Conservation (phyloP, 2,113 vertebrate species). For the Glaucomys volans region DNA sequence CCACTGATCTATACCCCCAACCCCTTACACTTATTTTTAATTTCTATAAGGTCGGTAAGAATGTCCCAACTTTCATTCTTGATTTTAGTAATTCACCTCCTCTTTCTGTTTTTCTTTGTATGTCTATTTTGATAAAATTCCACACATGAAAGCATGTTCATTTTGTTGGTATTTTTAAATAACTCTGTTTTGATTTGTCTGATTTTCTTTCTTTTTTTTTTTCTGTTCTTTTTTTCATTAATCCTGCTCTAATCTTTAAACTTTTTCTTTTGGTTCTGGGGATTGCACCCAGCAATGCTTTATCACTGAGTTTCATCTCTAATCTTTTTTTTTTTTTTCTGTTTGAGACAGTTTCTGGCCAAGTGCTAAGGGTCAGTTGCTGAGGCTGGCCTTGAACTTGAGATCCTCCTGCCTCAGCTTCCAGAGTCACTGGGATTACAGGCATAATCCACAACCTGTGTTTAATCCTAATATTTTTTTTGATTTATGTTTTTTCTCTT, state of each 20-base stretch:
- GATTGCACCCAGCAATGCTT: background rate
- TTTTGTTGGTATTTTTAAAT: constrained; percentile 52
- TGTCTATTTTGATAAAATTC: background rate
- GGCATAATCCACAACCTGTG: background rate
- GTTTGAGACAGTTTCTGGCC: background rate
- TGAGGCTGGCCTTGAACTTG: background rate
- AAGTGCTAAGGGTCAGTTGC: background rate
- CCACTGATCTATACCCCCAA: background rate
- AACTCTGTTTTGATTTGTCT: background rate
- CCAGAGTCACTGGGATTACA: background rate
- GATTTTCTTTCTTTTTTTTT: no score
- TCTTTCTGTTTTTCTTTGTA: background rate
- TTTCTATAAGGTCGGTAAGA: background rate
- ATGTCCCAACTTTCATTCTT: background rate
- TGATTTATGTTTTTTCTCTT: constrained; percentile 37
- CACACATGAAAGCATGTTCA: background rate
- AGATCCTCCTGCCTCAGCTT: background rate
- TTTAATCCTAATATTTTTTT: background rate
- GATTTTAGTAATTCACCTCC: background rate
- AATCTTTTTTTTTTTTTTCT: background rate
- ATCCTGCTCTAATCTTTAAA: no score
- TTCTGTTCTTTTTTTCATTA: no score
- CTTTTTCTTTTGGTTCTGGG: background rate
- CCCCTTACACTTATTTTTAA: background rate
- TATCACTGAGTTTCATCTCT: background rate